Evolutionary conservation across 2,113 vertebrate species (phyloP), one percentile per base, ranked within the genome.

Genomic region (Chionomys nivalis): DNA sequence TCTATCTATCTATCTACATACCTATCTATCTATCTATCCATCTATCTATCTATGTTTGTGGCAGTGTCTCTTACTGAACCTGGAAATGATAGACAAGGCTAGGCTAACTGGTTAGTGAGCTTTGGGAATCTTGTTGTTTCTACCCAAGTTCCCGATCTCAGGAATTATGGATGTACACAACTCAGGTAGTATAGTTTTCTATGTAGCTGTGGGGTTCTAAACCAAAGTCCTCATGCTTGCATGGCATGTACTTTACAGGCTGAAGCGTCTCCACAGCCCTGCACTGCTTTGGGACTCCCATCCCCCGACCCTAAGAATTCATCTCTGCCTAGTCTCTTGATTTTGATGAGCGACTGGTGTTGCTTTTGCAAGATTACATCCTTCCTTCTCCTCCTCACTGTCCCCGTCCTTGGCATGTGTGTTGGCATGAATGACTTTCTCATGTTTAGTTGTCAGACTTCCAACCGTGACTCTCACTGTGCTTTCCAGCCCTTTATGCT

Each of bases 291-390:
- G 10, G 49, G 19, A 66, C 42, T 49, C 21, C 47, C 44, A 14
- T 5, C 3, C 1, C 24, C 47, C 3, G 13, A 19, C 28, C 39
- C 16, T 23, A 76, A 47, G 70, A 90, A 81, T 91, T 81, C 52
- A 63, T 28, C 73, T 89, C 42, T 94, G 68, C 78, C 4, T 77
- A 93, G 26, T 75, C 36, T 91, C 77, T 97, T 89, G 73, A 44
- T 93, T 92, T 92, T 26, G 72, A 76, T 61, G 12, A 44, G 36
- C 21, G 12, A 44, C 44, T 66, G 42, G 4, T 9, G 5, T 66
- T 65, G 21, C 33, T 88, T 63, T 77, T 11, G 23, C 26, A 42
- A 58, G 26, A 44, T 63, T 70, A 14, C 92, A 10, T 68, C 65
- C 68, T 94, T 73, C 44, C 55, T 89, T 83, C 52, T 95, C 77